These are phyloP conservation scores for Scrobipalpa costella DNA, from an alignment of 2,888 invertebrate genomes.

Conservation along the genomic window DNA sequence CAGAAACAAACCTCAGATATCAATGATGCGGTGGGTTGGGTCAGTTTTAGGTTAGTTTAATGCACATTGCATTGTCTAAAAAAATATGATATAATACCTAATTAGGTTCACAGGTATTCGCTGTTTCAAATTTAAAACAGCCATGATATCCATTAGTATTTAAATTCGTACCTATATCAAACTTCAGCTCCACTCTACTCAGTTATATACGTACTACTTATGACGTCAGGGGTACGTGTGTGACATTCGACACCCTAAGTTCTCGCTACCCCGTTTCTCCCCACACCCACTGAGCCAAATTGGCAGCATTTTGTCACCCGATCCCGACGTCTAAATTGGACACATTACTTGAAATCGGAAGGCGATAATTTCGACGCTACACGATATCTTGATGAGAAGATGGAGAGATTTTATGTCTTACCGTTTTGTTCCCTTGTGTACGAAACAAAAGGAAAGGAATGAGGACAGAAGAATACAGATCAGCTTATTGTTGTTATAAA, in stretches of 20 bases:
- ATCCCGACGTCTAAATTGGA: constrained; percentile 27
- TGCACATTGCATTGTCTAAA: too few species aligned
- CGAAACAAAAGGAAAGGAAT: not conserved
- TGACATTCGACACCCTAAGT: not conserved
- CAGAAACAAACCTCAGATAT: too few species aligned
- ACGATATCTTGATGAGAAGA: constrained; percentile 26
- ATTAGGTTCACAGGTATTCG: too few species aligned
- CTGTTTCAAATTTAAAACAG: too few species aligned
- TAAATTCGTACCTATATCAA: too few species aligned
- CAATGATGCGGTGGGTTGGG: too few species aligned
- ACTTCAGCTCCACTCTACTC: too few species aligned
- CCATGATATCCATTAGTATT: too few species aligned
- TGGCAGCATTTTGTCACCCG: constrained; percentile 34
- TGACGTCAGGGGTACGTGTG: not conserved
- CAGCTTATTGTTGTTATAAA: too few species aligned
- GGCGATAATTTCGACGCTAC: constrained; percentile 22
- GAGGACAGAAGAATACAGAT: not conserved
- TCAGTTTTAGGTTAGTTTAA: too few species aligned
- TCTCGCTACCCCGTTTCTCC: constrained; percentile 1
- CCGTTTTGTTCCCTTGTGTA: not conserved
- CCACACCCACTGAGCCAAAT: constrained; percentile 27
- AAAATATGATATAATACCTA: too few species aligned
- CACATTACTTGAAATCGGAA: constrained; percentile 18
- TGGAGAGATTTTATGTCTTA: constrained; percentile 17
- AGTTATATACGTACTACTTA: not conserved